phyloP scores from a whole-genome alignment of 2,888 invertebrate genomes.

The Rhamnusium bicolor region DNA sequence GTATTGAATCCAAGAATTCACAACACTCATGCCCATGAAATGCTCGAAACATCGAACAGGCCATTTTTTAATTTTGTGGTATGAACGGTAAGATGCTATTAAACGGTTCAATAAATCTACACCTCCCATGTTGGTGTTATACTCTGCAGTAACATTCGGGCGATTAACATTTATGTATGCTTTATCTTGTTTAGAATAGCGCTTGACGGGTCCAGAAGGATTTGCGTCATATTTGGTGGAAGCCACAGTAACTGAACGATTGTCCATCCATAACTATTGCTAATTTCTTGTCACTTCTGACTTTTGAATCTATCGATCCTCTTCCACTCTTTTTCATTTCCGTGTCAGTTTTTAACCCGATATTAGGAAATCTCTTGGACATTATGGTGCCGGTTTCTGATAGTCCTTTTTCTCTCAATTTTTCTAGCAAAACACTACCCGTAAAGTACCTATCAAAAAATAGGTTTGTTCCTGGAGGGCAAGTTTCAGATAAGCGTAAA shows the following conservation, averaged over 20 bases:
- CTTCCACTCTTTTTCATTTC: not conserved
- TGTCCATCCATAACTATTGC: slow-evolving; percentile 6
- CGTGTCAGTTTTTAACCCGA: not conserved
- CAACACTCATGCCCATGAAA: not conserved
- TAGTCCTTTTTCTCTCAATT: not conserved
- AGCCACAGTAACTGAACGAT: not conserved
- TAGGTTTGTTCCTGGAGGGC: not conserved
- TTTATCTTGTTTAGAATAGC: not conserved
- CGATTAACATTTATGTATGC: not conserved
- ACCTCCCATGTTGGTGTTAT: slow-evolving; percentile 14
- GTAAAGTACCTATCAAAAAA: slow-evolving; percentile 9
- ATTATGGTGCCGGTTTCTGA: not conserved
- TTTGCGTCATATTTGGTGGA: not conserved
- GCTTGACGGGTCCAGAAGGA: not conserved
- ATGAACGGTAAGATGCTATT: not conserved
- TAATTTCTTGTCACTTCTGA: not conserved
- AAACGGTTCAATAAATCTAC: not conserved
- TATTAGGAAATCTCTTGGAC: not conserved
- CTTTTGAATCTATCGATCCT: not conserved
- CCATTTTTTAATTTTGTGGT: not conserved
- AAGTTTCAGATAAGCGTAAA: not conserved
- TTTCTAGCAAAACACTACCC: not conserved
- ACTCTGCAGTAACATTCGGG: not conserved
- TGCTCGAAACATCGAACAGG: not conserved
- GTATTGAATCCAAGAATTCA: not conserved